Base-by-base conservation (phyloP, 2,888 invertebrate genomes). In the Xanthorhoe spadicearia region DNA sequence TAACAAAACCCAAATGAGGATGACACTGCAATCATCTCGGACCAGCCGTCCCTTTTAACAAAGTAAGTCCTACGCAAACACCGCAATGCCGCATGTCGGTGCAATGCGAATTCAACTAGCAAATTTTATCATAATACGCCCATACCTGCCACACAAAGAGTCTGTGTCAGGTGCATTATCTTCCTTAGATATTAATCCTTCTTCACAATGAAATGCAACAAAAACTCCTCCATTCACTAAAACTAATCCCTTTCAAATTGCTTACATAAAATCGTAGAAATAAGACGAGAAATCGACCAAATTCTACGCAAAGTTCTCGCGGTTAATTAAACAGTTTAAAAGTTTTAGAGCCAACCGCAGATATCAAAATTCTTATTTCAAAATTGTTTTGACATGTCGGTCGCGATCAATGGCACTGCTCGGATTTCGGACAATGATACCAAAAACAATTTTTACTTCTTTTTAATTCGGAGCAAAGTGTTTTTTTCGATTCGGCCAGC, bases 111-210 rank as follows among this genome's bases (percentile, higher is more conserved):
- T 66, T 53, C 51, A 49, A 74, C 74, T 75, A 72, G 74, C 77
- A 76, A 74, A 76, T 77, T 18, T 74, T 74, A 82, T 77, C 83
- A 83, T 80, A 76, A 74, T 73, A 73, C 70, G 23, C 49, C 55
- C 76, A 77, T 90, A 89, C 90, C 90, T 89, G 87, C 80, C 66
- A 56, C 73, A 86, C 86, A 88, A 88, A 80, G 76, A 73, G 76
- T 77, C 73, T 75, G 78, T 74, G 84, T 91, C 92, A 92, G 92
- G 92, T 93, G 92, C 87, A 88, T 91, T 83, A 91, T 90, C 88
- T 83, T 78, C 83, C 23, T 84, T 82, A 82, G 79, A 85, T 83
- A 84, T 79, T 88, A 89, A 90, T 88, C 86, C 81, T 63, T 76
- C 78, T 74, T 56, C 81, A 88, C 88, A 90, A 89, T 85, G 77